Evolutionary conservation across 2,888 invertebrate species (phyloP), one percentile per base, ranked within the genome.

Genomic region (Cenopis cana): DNA sequence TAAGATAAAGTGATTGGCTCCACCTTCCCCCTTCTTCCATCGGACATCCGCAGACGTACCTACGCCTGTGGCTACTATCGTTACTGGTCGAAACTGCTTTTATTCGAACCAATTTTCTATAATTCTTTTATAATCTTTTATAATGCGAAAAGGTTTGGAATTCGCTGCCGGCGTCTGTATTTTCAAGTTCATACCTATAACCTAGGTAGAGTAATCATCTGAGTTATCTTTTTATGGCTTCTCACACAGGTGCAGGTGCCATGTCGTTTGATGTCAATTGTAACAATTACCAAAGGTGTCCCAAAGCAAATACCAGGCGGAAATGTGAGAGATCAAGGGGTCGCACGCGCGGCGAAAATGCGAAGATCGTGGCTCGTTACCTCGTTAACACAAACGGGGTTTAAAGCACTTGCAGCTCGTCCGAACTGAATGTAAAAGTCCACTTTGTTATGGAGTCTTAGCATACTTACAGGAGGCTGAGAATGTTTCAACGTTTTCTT

Each of bases 351-450:
- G 62, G 60, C 69, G 62, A 74, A 71, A 75, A 75, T 72, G 75
- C 60, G 64, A 36, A n/a, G 54, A 57, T 70, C 74, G 75, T 71
- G 74, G 50, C 70, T 75, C 66, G 70, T 74, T 72, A 74, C 8
- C 36, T 72, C 66, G 59, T 66, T 61, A 61, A 20, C 17, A 38
- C 36, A 38, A 33, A 33, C 57, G 17, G 6, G 57, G 14, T 14
- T 41, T 5, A 6, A 5, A 20, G 24, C 18, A n/a, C 14, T n/a
- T 24, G 24, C 18, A 24, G 41, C 41, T n/a, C 41, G 20, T 41
- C 59, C 20, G 41, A 41, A 41, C 10, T 41, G 14, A 6, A 41
- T 6, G 41, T 41, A 41, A 41, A 41, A 41, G 41, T n/a, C 41
- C 14, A 41, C 41, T 14, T n/a, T 41, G 14, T 46, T 12, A 46